These are phyloP conservation scores for Melanchra persicariae DNA, from an alignment of 2,888 invertebrate genomes.

Conservation along the genomic window DNA sequence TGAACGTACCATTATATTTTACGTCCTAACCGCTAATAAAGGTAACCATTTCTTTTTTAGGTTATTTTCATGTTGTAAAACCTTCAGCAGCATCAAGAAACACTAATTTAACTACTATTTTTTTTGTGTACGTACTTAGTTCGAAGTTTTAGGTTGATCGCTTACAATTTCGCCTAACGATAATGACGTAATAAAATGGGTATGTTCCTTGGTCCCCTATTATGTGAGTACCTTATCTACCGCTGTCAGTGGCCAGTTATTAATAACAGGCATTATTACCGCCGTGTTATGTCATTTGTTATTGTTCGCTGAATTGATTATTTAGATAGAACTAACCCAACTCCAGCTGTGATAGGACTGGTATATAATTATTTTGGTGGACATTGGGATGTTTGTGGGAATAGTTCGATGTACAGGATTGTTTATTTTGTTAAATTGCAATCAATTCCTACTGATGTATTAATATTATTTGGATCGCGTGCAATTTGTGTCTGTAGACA, in stretches of 20 bases:
- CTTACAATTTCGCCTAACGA: conserved; percentile 67
- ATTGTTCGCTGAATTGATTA: conserved; percentile 48
- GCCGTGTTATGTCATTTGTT: conserved; percentile 51
- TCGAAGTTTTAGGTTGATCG: conserved; percentile 67
- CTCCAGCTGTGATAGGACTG: conserved; percentile 13
- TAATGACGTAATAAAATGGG: conserved; percentile 70
- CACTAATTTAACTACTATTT: conserved; percentile 59
- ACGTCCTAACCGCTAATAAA: conserved; percentile 44
- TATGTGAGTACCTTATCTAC: conserved; percentile 71
- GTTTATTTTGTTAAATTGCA: not conserved
- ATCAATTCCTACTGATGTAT: not conserved
- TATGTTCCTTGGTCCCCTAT: conserved; percentile 66
- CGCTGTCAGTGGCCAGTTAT: conserved; percentile 71
- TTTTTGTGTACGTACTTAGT: conserved; percentile 49
- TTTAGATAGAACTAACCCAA: conserved; percentile 32
- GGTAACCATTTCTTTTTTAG: conserved; percentile 48
- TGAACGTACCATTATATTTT: conserved; percentile 45
- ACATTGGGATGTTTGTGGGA: not conserved
- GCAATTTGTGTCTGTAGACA: not conserved
- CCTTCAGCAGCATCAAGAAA: conserved; percentile 47
- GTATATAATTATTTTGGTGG: conserved; percentile 22
- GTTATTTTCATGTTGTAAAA: conserved; percentile 50
- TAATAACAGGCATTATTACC: conserved; percentile 71
- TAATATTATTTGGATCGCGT: no score
- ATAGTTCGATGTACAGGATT: not conserved